Evolutionary conservation across 2,888 invertebrate genomes (phyloP).

Genomic region (Ormyrus nitidulus): DNA sequence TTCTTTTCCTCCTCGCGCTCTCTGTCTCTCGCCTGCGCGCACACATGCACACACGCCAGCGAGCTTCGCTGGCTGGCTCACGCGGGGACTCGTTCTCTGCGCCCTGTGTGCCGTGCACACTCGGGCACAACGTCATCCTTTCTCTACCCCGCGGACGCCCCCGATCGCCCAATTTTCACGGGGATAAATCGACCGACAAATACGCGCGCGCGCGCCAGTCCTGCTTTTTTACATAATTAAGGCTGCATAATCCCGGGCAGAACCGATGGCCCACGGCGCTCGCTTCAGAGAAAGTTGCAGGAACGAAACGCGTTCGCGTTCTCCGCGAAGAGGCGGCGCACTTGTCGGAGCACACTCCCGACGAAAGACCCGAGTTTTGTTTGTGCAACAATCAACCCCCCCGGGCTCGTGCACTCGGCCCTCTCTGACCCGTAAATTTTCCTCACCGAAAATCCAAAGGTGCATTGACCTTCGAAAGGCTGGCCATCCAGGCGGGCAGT

Average conservation of each 20-base stretch:
- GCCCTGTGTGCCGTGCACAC: neutral
- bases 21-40: conserved; percentile 14
- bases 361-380: too few relatives aligned
- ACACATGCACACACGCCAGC: neutral
- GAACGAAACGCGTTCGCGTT: too few relatives aligned
- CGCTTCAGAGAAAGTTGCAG: too few relatives aligned
- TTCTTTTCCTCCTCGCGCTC: conserved; percentile 37
- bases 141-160: conserved; percentile 28
- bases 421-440: neutral
- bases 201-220: conserved; percentile 6
- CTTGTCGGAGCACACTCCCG: too few relatives aligned
- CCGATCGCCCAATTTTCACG: conserved; percentile 10
- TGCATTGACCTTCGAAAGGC: conserved; percentile 44
- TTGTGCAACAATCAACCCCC: too few relatives aligned
- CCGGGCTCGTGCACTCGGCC: too few relatives aligned
- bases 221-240: too few relatives aligned
- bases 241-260: too few relatives aligned
- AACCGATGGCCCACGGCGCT: too few relatives aligned
- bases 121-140: neutral
- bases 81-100: conserved; percentile 7
- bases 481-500: neutral
- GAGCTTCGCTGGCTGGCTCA: neutral
- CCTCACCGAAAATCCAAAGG: conserved; percentile 28
- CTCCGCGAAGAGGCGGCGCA: too few relatives aligned
- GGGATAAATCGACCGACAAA: neutral